Percentiles rank a stretch among this genome's conserved stretches.
Evolutionary conservation across 2,797 vertebrate genomes (phyloP).

Genomic region (Diplodus puntazzo): DNA sequence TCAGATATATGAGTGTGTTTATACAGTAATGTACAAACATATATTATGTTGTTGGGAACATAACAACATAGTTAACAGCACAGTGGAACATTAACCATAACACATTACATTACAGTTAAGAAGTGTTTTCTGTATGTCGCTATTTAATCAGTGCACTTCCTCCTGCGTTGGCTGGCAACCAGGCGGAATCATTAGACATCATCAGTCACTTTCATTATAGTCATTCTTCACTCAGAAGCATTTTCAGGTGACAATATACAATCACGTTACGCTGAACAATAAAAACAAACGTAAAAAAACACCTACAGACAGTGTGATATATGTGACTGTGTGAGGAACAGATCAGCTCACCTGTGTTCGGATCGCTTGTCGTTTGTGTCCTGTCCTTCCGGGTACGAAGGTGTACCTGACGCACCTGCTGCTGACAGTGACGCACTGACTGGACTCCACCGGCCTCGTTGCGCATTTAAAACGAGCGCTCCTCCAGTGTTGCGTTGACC

Average conservation of each 20-base stretch:
- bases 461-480: neutral
- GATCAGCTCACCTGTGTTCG: conserved; percentile 9
- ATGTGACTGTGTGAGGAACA: neutral
- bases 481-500: neutral
- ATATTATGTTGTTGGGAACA: too few species aligned
- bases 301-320: too few species aligned
- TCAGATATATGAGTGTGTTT: too few species aligned
- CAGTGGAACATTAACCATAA: too few species aligned
- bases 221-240: too few species aligned
- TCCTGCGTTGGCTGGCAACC: neutral
- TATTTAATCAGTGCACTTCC: neutral
- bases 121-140: too few species aligned
- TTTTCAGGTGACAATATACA: too few species aligned
- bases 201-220: neutral
- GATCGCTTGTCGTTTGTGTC: neutral
- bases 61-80: too few species aligned
- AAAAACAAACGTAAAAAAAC: neutral
- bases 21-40: too few species aligned
- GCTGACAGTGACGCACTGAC: neutral
- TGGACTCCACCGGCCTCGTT: neutral
- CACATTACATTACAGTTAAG: too few species aligned
- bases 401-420: conserved; percentile 37
- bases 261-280: too few species aligned
- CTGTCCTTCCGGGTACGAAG: conserved; percentile 49
- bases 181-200: neutral